Evolutionary conservation across 2,888 invertebrate genomes (phyloP).

Genomic region (Dasysyrphus tricinctus): DNA sequence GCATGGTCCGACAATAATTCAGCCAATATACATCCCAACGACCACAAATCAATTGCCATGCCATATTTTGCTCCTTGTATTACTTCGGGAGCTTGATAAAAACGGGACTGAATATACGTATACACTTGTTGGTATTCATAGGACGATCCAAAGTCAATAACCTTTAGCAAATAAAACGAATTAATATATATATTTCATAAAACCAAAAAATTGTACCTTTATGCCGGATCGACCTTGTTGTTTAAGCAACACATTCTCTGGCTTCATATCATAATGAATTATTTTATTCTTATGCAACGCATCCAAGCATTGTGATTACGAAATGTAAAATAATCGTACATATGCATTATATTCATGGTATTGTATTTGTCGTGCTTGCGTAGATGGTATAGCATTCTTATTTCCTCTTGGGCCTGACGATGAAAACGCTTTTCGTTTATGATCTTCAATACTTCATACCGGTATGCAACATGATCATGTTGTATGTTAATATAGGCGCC

Average conservation of each 20-base stretch:
- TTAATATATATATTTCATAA: not conserved
- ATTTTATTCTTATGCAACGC: slow-evolving; percentile 97
- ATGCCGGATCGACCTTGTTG: slow-evolving; percentile 99
- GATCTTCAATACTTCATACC: slow-evolving; percentile 96
- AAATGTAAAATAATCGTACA: too few relatives aligned
- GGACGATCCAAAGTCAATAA: slow-evolving; percentile 99
- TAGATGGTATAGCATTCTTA: slow-evolving; percentile 96
- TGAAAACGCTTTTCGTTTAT: slow-evolving; percentile 99
- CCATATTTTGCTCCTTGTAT: slow-evolving; percentile 98
- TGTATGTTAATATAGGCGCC: slow-evolving; percentile 98
- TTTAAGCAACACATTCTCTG: slow-evolving; percentile 98
- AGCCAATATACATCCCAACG: slow-evolving; percentile 96
- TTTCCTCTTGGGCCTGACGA: slow-evolving; percentile 99
- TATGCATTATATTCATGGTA: too few relatives aligned
- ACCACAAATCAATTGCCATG: slow-evolving; percentile 99
- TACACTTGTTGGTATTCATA: slow-evolving; percentile 99
- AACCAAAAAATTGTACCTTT: slow-evolving; percentile 87
- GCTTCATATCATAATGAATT: slow-evolving; percentile 99
- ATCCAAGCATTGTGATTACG: slow-evolving; percentile 98
- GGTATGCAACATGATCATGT: slow-evolving; percentile 98
- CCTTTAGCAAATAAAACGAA: slow-evolving; percentile 84
- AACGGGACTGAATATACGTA: slow-evolving; percentile 99
- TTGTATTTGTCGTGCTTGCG: too few relatives aligned
- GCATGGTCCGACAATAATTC: slow-evolving; percentile 99
- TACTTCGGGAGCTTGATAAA: slow-evolving; percentile 97